phyloP scores from a whole-genome alignment of 2,888 invertebrate species.

The Crepidodera aurea region DNA sequence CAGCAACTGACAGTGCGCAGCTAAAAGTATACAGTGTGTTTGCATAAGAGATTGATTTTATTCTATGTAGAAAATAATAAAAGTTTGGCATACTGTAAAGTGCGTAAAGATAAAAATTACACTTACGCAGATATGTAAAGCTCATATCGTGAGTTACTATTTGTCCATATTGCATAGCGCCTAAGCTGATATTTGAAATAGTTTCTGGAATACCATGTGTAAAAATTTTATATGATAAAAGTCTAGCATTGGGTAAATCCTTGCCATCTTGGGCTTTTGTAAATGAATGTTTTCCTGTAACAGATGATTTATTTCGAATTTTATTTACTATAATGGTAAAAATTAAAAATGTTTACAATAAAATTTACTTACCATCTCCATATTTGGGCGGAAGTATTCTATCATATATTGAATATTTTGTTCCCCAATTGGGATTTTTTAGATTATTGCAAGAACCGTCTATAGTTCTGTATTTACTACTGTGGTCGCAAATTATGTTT shows the following conservation, averaged over 20 bases:
- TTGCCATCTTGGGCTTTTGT: background rate
- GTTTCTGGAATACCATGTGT: background rate
- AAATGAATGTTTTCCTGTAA: background rate
- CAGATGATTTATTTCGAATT: too few species aligned
- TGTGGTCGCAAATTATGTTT: background rate
- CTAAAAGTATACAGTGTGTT: too few species aligned
- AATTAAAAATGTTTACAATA: too few species aligned
- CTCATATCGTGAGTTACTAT: background rate
- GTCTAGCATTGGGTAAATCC: background rate
- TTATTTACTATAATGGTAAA: too few species aligned
- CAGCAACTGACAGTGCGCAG: too few species aligned
- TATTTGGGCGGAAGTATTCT: conserved; percentile 71
- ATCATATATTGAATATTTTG: conserved; percentile 74
- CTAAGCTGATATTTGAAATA: background rate
- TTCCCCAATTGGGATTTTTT: conserved; percentile 80
- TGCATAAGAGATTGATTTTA: too few species aligned
- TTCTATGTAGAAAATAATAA: too few species aligned
- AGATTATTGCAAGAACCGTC: conserved; percentile 96
- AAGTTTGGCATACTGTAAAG: too few species aligned
- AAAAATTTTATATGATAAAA: background rate
- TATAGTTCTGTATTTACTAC: conserved; percentile 72
- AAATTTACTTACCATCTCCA: conserved; percentile 68
- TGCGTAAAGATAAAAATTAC: background rate
- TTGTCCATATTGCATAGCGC: background rate
- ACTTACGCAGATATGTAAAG: background rate